These are phyloP conservation scores for Tachyglossus aculeatus DNA, from an alignment of 2,797 vertebrate genomes.

Conservation along the genomic window DNA sequence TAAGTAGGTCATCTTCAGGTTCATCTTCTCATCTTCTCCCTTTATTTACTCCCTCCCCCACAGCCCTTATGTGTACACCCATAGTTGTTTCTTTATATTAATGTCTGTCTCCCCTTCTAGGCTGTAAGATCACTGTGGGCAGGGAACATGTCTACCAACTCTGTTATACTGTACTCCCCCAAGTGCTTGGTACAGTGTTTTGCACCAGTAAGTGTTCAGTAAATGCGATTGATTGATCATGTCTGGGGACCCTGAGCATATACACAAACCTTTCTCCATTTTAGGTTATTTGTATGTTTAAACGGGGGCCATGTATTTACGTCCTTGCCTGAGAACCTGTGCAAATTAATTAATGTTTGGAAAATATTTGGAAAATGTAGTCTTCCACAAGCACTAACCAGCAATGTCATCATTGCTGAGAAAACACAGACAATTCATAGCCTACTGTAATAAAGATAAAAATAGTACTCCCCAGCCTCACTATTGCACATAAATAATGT, in stretches of 20 bases:
- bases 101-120: too few species aligned
- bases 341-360: slow-evolving; percentile 50
- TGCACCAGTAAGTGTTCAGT: too few species aligned
- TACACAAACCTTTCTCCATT: not conserved
- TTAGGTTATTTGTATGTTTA: slow-evolving; percentile 13
- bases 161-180: too few species aligned
- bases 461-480: slow-evolving; percentile 11
- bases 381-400: slow-evolving; percentile 30
- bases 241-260: not conserved
- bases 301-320: slow-evolving; percentile 1
- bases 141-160: too few species aligned
- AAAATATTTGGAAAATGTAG: slow-evolving; percentile 38
- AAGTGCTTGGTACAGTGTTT: too few species aligned
- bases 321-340: slow-evolving; percentile 36
- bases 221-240: too few species aligned
- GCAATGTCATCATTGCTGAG: slow-evolving; percentile 23
- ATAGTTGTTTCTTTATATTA: too few species aligned
- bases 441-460: slow-evolving; percentile 34
- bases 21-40: too few species aligned
- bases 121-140: too few species aligned
- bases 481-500: slow-evolving; percentile 44
- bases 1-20: too few species aligned
- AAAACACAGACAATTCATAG: slow-evolving; percentile 32
- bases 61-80: too few species aligned
- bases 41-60: too few species aligned